Percentiles rank a stretch among this genome's conserved stretches.
These are phyloP conservation scores for Cheilosia variabilis DNA, from an alignment of 2,888 invertebrate species.

Conservation along the genomic window DNA sequence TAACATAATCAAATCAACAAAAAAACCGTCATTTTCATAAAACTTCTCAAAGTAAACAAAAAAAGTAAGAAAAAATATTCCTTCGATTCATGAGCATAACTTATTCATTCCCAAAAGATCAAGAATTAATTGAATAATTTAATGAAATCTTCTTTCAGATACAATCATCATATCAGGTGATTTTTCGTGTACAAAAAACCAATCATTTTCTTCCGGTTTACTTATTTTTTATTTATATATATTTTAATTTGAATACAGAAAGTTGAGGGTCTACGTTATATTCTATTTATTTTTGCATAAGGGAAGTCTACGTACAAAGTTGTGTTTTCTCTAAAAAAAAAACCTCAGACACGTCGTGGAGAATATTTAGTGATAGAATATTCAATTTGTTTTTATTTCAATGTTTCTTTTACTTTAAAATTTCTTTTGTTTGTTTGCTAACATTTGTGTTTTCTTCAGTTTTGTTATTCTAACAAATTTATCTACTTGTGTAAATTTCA, in stretches of 20 bases:
- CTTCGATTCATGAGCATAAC: slow-evolving; percentile 6
- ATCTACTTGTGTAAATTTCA: slow-evolving; percentile 41
- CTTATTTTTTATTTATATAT: slow-evolving; percentile 11
- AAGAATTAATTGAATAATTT: slow-evolving; percentile 68
- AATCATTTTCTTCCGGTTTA: slow-evolving; percentile 23
- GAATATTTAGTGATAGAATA: slow-evolving; percentile 61
- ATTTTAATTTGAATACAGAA: slow-evolving; percentile 33
- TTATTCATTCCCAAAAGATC: slow-evolving; percentile 16
- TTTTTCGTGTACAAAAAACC: slow-evolving; percentile 58
- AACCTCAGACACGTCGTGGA: slow-evolving; percentile 74
- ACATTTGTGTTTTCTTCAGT: slow-evolving; percentile 13
- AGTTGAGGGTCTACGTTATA: slow-evolving; percentile 24
- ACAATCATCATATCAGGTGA: slow-evolving; percentile 74
- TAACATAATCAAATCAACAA: slow-evolving; percentile 47
- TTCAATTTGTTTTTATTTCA: slow-evolving; percentile 14
- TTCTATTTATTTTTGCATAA: slow-evolving; percentile 19
- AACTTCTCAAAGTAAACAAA: slow-evolving; percentile 26
- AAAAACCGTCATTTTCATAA: slow-evolving; percentile 37
- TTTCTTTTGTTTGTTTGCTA: too few relatives aligned
- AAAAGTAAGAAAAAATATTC: slow-evolving; percentile 4
- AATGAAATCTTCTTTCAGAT: slow-evolving; percentile 74
- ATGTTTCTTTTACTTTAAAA: background rate
- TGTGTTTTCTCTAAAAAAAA: slow-evolving; percentile 44
- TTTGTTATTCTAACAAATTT: slow-evolving; percentile 11
- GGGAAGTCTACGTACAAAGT: slow-evolving; percentile 16